phyloP scores from a whole-genome alignment of 2,888 invertebrate species.

The Chorisops tibialis region DNA sequence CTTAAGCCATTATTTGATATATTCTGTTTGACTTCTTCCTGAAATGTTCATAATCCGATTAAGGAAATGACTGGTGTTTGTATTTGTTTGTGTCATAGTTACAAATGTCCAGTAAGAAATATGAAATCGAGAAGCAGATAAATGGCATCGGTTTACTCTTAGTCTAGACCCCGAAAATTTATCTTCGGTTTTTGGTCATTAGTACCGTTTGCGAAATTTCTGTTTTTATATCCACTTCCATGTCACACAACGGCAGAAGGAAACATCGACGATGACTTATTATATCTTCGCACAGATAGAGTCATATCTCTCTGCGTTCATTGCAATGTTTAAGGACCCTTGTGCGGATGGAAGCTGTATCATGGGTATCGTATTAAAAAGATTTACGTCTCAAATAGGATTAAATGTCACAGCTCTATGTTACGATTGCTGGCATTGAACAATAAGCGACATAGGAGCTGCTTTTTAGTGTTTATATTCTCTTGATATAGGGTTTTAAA shows the following conservation, averaged over 20 bases:
- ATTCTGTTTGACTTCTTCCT: neutral
- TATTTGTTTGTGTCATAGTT: neutral
- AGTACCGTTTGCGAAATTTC: constrained; percentile 13
- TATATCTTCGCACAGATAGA: no score
- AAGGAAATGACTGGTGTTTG: neutral
- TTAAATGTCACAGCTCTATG: constrained; percentile 24
- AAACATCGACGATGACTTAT: constrained; percentile 17
- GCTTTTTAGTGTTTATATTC: neutral
- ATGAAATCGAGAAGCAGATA: neutral
- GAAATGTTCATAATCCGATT: constrained; percentile 14
- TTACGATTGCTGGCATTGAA: constrained; percentile 13
- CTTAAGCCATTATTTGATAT: no score
- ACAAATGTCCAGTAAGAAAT: neutral
- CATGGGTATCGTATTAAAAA: constrained; percentile 16
- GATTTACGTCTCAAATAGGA: constrained; percentile 28
- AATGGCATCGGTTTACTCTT: constrained; percentile 1
- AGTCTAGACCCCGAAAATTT: constrained; percentile 15
- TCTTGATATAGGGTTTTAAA: neutral
- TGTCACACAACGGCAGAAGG: neutral
- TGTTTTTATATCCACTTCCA: neutral
- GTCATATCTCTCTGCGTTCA: constrained; percentile 5
- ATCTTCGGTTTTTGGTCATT: constrained; percentile 8
- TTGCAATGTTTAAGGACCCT: neutral
- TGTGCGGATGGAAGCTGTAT: constrained; percentile 8
- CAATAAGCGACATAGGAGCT: constrained; percentile 6